phyloP scores from a whole-genome alignment of 2,113 vertebrate species.

The Tragelaphus strepsiceros region DNA sequence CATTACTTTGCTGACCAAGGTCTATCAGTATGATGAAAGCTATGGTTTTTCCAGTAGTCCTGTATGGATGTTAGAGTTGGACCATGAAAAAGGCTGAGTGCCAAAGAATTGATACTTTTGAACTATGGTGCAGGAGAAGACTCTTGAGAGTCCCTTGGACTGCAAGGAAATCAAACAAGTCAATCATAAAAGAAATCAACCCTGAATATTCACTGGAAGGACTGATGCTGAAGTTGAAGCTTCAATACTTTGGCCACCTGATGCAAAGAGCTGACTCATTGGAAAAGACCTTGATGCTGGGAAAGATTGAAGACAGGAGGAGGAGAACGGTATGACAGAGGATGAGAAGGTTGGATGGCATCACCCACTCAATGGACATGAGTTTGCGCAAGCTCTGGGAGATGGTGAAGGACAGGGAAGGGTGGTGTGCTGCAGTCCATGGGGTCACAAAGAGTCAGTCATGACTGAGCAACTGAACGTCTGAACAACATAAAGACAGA shows the following conservation, averaged over 20 bases:
- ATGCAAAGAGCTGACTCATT: neutral
- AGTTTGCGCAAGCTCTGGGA: neutral
- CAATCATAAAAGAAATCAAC: neutral
- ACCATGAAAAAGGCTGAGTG: neutral
- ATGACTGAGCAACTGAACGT: rapidly evolving
- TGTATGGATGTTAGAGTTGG: neutral
- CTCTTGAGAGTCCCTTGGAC: neutral
- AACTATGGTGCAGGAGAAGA: neutral
- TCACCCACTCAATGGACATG: neutral
- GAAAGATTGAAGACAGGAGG: neutral
- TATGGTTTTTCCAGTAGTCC: neutral
- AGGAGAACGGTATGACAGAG: neutral
- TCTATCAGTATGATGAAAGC: neutral
- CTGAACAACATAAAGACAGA: neutral
- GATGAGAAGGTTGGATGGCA: neutral
- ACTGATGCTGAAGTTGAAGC: neutral
- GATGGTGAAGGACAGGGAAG: neutral
- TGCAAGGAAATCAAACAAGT: neutral
- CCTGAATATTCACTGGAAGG: neutral
- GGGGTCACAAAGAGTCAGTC: neutral
- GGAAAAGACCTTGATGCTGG: neutral
- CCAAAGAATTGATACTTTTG: neutral
- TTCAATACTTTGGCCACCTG: neutral
- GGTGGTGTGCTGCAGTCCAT: neutral
- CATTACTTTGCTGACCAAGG: neutral